phyloP scores from a whole-genome alignment of 2,888 invertebrate species.

The Drosophila kambysellisi region DNA sequence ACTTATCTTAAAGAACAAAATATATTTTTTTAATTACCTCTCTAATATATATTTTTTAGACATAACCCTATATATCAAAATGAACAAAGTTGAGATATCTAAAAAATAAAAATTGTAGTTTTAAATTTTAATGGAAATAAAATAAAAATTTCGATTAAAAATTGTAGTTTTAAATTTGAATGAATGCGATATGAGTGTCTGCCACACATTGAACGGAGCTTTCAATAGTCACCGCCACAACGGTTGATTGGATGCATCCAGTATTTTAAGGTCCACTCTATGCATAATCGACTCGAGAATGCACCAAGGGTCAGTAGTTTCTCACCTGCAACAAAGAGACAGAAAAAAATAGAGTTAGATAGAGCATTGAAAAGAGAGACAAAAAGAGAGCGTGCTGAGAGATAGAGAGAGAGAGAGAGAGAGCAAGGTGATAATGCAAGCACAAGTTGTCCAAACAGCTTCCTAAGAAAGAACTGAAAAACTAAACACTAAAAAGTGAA shows the following conservation, averaged over 20 bases:
- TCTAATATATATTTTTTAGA: neutral
- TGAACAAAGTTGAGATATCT: neutral
- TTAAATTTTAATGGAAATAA: slow-evolving; percentile 54
- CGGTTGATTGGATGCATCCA: slow-evolving; percentile 10
- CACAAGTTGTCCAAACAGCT: slow-evolving; percentile 29
- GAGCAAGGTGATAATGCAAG: slow-evolving; percentile 20
- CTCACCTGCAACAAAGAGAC: slow-evolving; percentile 23
- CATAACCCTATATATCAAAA: neutral
- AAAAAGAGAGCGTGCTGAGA: neutral
- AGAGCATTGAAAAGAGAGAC: neutral
- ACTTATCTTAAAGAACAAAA: too few relatives aligned
- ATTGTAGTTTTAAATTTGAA: slow-evolving; percentile 63
- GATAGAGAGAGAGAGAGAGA: neutral
- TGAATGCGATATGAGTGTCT: slow-evolving; percentile 43
- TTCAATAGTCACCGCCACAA: slow-evolving; percentile 18
- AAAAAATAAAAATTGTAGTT: slow-evolving; percentile 31
- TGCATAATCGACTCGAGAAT: slow-evolving; percentile 16
- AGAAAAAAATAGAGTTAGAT: slow-evolving; percentile 4
- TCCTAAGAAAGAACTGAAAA: slow-evolving; percentile 29
- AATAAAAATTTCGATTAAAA: neutral
- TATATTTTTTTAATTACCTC: too few relatives aligned
- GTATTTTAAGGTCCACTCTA: slow-evolving; percentile 11
- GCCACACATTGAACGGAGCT: slow-evolving; percentile 28
- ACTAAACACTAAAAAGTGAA: slow-evolving; percentile 28
- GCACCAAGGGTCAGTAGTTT: slow-evolving; percentile 34